Conservation (phyloP, 2,113 vertebrate genomes). For the Neogobius melanostomus region DNA sequence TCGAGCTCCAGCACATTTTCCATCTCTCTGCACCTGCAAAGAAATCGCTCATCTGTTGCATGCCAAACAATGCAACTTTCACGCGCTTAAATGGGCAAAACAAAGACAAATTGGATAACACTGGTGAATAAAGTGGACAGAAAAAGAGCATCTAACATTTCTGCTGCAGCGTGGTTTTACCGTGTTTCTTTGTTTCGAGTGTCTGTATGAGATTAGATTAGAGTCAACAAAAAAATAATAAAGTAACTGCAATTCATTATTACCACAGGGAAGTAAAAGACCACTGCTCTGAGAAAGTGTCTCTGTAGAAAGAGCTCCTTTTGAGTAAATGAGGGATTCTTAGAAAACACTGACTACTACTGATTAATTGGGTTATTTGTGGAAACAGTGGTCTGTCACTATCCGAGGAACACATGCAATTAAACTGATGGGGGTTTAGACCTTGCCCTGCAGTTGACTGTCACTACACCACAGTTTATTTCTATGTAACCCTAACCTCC, state of each 20-base stretch:
- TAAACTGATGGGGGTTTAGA: slow-evolving; percentile 41
- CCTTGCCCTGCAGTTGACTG: not conserved
- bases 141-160: slow-evolving; percentile 13
- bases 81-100: slow-evolving; percentile 1
- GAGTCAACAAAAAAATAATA: slow-evolving; percentile 27
- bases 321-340: slow-evolving; percentile 15
- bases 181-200: slow-evolving; percentile 15
- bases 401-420: slow-evolving; percentile 44
- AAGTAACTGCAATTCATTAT: slow-evolving; percentile 30
- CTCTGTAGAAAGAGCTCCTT: slow-evolving; percentile 14
- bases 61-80: slow-evolving; percentile 19
- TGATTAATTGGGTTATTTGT: slow-evolving; percentile 52
- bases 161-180: not conserved
- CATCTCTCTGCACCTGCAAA: slow-evolving; percentile 35
- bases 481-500: no score
- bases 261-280: slow-evolving; percentile 38
- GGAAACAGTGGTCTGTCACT: slow-evolving; percentile 41
- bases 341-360: slow-evolving; percentile 47
- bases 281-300: slow-evolving; percentile 11
- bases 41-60: slow-evolving; percentile 34
- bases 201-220: slow-evolving; percentile 27
- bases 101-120: slow-evolving; percentile 11
- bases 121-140: slow-evolving; percentile 17
- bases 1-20: slow-evolving; percentile 18
- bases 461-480: not conserved